A percentile compares a stretch with the other conserved stretches of the same genome.
phyloP scores from a whole-genome alignment of 2,797 vertebrate genomes.

The Coregonus ussuriensis region DNA sequence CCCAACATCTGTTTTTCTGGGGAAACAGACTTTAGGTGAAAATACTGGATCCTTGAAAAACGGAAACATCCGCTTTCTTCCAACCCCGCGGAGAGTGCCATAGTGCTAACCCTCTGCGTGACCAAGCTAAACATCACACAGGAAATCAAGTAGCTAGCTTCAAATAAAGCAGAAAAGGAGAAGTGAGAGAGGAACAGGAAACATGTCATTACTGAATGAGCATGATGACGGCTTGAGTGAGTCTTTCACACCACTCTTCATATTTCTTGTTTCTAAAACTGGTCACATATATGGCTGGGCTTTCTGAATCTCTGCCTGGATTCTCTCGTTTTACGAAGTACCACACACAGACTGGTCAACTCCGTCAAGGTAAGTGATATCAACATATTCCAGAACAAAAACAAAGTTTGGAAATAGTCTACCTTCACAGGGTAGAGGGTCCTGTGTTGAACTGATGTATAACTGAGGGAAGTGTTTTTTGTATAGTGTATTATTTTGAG shows the following conservation, averaged over 20 bases:
- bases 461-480: too few species aligned
- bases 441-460: neutral
- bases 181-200: slow-evolving; percentile 61
- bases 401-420: neutral
- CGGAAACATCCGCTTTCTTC: too few species aligned
- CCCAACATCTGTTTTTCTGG: too few species aligned
- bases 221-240: neutral
- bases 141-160: slow-evolving; percentile 12
- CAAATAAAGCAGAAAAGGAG: slow-evolving; percentile 56
- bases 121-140: slow-evolving; percentile 8
- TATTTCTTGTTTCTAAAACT: neutral
- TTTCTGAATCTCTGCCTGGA: neutral
- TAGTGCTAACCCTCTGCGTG: neutral
- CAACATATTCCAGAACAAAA: neutral
- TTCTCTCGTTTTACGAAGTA: neutral
- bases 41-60: neutral
- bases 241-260: neutral
- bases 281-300: neutral
- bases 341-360: neutral
- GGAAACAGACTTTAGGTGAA: neutral
- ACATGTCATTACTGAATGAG: slow-evolving; percentile 14
- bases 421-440: neutral
- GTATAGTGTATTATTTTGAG: too few species aligned
- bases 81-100: too few species aligned
- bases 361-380: neutral